Evolutionary conservation across 2,888 invertebrate genomes (phyloP).

Genomic region (Automeris io): DNA sequence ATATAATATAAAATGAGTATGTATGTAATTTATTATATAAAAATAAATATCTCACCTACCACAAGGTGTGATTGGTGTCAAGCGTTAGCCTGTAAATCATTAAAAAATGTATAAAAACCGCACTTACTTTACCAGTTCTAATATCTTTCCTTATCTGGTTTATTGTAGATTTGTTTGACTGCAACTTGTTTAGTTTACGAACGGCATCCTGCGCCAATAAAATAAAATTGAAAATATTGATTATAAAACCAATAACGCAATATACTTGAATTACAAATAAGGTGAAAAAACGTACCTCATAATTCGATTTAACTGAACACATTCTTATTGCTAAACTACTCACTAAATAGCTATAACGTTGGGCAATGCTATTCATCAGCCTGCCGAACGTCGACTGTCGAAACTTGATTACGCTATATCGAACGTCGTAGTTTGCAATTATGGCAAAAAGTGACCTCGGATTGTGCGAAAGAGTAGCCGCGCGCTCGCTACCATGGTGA

Average conservation of each 20-base stretch:
- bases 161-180: conserved; percentile 82
- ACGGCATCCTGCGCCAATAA: conserved; percentile 79
- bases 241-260: conserved; percentile 7
- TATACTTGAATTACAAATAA: too few relatives aligned
- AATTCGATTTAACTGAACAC: conserved; percentile 43
- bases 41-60: neutral
- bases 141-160: conserved; percentile 61
- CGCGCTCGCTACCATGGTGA: conserved; percentile 19
- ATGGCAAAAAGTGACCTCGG: conserved; percentile 27
- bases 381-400: conserved; percentile 21
- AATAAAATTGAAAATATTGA: neutral
- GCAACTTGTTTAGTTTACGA: conserved; percentile 80
- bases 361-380: conserved; percentile 41
- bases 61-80: too few relatives aligned
- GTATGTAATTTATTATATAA: conserved; percentile 6
- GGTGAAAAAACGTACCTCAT: conserved; percentile 63
- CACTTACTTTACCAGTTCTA: conserved; percentile 52
- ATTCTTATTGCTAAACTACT: conserved; percentile 41
- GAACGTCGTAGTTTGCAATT: too few relatives aligned
- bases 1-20: too few relatives aligned
- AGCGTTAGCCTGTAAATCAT: too few relatives aligned
- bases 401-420: too few relatives aligned
- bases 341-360: conserved; percentile 37
- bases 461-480: conserved; percentile 8
- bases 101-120: neutral